Conservation (phyloP, 1,140 invertebrate genomes). For the Heliconius hermathena region DNA sequence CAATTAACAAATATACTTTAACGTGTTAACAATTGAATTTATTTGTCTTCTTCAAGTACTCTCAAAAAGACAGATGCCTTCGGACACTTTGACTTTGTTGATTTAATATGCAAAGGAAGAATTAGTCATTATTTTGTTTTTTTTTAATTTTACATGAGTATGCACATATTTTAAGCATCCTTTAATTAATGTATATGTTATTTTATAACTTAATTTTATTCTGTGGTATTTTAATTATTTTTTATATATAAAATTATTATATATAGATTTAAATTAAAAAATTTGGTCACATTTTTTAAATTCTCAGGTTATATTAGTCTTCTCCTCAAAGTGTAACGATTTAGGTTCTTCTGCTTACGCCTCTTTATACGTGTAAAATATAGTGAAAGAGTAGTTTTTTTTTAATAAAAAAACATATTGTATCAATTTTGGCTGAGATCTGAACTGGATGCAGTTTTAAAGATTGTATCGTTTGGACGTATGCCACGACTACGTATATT, state of each 20-base stretch:
- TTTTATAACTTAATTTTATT: neutral
- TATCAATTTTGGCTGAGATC: neutral
- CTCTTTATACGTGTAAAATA: neutral
- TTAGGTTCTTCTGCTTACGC: no score
- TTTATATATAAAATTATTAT: no score
- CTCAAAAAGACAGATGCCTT: neutral
- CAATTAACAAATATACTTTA: neutral
- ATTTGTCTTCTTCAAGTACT: neutral
- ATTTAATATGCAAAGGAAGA: neutral
- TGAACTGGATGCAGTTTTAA: neutral
- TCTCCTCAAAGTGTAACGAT: no score
- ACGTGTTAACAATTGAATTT: constrained; percentile 4
- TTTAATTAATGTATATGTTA: neutral
- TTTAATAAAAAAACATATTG: neutral
- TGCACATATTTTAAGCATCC: neutral
- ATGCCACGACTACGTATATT: constrained; percentile 17
- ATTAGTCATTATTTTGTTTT: neutral
- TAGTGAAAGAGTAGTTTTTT: neutral
- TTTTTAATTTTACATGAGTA: neutral
- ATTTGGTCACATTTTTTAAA: no score
- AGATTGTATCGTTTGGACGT: constrained; percentile 22
- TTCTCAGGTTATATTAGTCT: no score
- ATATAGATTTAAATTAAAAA: no score
- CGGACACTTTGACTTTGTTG: neutral
- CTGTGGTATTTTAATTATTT: neutral